phyloP scores from a whole-genome alignment of 2,888 invertebrate genomes.

The Pollenia amentaria region DNA sequence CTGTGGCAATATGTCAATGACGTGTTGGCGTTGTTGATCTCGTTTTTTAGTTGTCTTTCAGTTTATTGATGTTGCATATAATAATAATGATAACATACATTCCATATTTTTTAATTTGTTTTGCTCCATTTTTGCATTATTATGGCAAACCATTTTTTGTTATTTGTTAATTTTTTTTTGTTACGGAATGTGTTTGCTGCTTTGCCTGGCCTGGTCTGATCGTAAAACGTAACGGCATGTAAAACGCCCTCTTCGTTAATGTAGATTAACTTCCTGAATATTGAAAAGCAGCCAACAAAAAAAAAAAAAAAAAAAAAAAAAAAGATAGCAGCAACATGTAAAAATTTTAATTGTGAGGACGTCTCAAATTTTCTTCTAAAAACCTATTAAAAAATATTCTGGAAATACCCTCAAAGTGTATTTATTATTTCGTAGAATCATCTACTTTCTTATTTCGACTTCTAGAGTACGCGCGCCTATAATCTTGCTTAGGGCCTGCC shows the following conservation, averaged over 20 bases:
- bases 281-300: slow-evolving; percentile 10
- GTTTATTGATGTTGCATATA: slow-evolving; percentile 30
- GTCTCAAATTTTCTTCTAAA: too few species aligned
- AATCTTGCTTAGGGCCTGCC: too few species aligned
- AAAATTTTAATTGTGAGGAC: not conserved
- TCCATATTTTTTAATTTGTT: slow-evolving; percentile 5
- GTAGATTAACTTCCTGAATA: slow-evolving; percentile 63
- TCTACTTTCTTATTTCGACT: too few species aligned
- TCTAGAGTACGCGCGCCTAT: too few species aligned
- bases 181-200: slow-evolving; percentile 7
- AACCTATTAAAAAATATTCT: too few species aligned
- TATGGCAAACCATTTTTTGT: slow-evolving; percentile 32
- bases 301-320: not conserved
- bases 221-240: slow-evolving; percentile 24
- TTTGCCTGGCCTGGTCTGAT: not conserved
- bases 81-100: too few species aligned
- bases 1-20: slow-evolving; percentile 72
- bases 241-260: slow-evolving; percentile 59
- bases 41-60: slow-evolving; percentile 33
- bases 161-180: not conserved
- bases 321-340: not conserved
- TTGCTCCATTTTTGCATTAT: slow-evolving; percentile 50
- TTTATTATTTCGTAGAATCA: too few species aligned
- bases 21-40: slow-evolving; percentile 70
- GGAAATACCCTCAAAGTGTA: too few species aligned